Evolutionary conservation across 2,113 vertebrate species (phyloP), one percentile per base, ranked within the genome.

Genomic region (Vanacampus margaritifer): DNA sequence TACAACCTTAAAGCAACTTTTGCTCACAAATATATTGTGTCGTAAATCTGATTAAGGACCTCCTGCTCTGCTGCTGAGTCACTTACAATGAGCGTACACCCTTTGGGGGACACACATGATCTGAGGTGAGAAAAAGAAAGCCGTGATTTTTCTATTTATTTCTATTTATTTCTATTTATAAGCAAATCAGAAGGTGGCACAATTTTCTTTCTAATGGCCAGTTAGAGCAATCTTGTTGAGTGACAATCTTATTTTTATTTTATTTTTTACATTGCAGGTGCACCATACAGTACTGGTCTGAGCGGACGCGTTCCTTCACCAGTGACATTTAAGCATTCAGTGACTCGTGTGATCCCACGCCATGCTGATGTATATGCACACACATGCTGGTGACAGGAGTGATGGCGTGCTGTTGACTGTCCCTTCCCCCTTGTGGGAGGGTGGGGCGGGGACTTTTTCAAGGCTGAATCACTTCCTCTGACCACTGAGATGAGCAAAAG

Each of bases 41-140:
- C 39, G 66, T 67, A 80, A 86, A 79, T 78, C 72, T 39, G 46
- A 81, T 79, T 81, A 86, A 72, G 48, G 53, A 61, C 76, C 65
- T 79, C 57, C 67, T 14, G 7, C 37, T 59, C 19, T 62, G 68
- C 64, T 71, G 70, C 73, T 71, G 67, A 74, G 57, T 79, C 69
- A 75, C 59, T 69, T 59, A 35, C 45, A 36, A 28, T 14, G 26
- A 61, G 50, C 9, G n/a, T 26, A 43, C 43, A 62, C 68, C 43
- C 50, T 35, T 28, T 39, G 50, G 57, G 53, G 53, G 53, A n/a
- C n/a, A 56, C 51, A 37, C 21, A 13, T 39, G 5, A 39, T 37
- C 58, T 64, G 32, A 48, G 61, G 26, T 54, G 57, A 67, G 63
- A 36, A 16, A 43, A 69, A 36, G 11, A 11, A 12, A 0, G 11